A percentile compares a stretch with the other conserved stretches of the same genome.
phyloP scores from a whole-genome alignment of 1,140 invertebrate genomes.

The Bombus sibiricus region DNA sequence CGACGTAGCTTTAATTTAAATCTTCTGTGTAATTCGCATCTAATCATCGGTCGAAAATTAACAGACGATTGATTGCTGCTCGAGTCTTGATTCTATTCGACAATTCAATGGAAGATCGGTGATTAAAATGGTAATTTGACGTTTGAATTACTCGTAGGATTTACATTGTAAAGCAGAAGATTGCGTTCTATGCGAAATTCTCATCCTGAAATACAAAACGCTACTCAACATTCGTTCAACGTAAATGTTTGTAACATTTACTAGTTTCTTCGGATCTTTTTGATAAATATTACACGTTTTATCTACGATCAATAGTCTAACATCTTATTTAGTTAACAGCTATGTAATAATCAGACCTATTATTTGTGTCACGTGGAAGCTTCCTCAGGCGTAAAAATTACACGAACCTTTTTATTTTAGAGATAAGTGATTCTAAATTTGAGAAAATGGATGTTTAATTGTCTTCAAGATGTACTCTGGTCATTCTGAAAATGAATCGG shows the following conservation, averaged over 20 bases:
- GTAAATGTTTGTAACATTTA: background rate
- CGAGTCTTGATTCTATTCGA: background rate
- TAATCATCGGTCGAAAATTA: background rate
- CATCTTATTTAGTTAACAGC: too few species aligned
- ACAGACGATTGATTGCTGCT: background rate
- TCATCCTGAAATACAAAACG: background rate
- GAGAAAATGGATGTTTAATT: too few species aligned
- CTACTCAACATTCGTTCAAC: background rate
- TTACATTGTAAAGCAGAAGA: background rate
- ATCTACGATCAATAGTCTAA: too few species aligned
- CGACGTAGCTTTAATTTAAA: background rate
- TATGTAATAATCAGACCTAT: too few species aligned
- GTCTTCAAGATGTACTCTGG: too few species aligned
- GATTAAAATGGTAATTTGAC: background rate
- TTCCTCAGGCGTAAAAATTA: too few species aligned
- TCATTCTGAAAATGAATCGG: too few species aligned
- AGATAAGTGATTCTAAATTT: too few species aligned
- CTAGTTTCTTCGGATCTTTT: background rate
- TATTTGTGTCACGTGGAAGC: too few species aligned
- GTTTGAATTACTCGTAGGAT: background rate
- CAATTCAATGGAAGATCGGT: background rate
- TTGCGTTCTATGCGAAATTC: background rate
- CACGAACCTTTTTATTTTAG: too few species aligned
- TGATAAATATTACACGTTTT: background rate
- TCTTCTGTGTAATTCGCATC: background rate